Evolutionary conservation across 2,888 invertebrate genomes (phyloP).

Genomic region (Brachyptera risi): DNA sequence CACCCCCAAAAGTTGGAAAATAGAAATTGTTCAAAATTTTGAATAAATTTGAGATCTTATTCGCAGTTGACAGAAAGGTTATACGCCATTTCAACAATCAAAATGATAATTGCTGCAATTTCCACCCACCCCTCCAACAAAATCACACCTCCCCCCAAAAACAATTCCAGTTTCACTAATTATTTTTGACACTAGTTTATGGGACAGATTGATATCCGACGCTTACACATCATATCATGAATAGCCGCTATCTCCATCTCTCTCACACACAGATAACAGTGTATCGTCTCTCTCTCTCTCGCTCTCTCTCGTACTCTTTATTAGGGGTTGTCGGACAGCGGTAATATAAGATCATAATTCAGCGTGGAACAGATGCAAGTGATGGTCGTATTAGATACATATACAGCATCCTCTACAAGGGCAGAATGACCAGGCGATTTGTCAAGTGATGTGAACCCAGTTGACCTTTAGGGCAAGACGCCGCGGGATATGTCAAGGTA

Average conservation of each 20-base stretch:
- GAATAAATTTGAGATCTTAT: too few relatives aligned
- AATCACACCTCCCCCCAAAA: too few relatives aligned
- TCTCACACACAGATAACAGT: background rate
- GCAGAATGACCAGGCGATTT: conserved; percentile 12
- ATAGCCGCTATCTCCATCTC: background rate
- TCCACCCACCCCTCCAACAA: too few relatives aligned
- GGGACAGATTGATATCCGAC: background rate
- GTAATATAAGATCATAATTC: conserved; percentile 50
- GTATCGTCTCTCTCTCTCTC: background rate
- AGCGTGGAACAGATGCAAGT: conserved; percentile 48
- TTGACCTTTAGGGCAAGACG: too few relatives aligned
- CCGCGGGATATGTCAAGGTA: too few relatives aligned
- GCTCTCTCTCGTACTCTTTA: conserved; percentile 29
- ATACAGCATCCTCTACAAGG: background rate
- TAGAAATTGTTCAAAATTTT: too few relatives aligned
- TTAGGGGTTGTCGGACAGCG: conserved; percentile 33
- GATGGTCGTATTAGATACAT: conserved; percentile 39
- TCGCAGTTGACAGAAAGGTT: too few relatives aligned
- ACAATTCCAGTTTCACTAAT: background rate
- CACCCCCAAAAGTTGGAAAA: too few relatives aligned
- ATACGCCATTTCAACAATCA: too few relatives aligned
- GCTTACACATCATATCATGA: conserved; percentile 3
- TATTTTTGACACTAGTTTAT: background rate
- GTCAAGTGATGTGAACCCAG: too few relatives aligned
- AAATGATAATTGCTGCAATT: too few relatives aligned